Evolutionary conservation across 2,113 vertebrate species (phyloP), one percentile per base, ranked within the genome.

Genomic region (Prunella fulvescens): DNA sequence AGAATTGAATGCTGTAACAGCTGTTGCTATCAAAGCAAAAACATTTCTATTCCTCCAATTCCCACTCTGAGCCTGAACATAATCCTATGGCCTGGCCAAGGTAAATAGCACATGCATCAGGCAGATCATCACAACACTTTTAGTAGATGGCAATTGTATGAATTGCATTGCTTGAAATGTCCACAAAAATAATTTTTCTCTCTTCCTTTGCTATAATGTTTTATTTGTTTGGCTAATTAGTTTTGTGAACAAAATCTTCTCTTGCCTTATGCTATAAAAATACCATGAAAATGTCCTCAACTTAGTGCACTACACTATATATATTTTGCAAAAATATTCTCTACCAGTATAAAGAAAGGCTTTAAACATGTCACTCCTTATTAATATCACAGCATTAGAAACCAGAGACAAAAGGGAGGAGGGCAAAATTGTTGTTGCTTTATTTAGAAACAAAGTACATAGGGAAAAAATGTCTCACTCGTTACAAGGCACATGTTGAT

Each of bases 371-470:
- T 98, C 98, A 98, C 60, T 95, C 78, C 93, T 96, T 86, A 92
- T 98, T 98, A 98, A 96, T 97, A 97, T 97, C 98, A 98, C 81
- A 81, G 62, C 66, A 33, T 95, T 91, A 93, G 89, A 91, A 96
- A 92, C 70, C 45, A 95, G 23, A 61, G 69, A 97, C 91, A 96
- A 96, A 96, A 95, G 86, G 56, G 67, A 95, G 93, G 96, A 92
- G 92, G 88, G 93, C 44, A 81, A 92, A 97, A 96, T 77, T 96
- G 51, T 90, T 97, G 97, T 96, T 97, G 62, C 97, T 97, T 97
- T 98, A 95, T 98, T 97, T 98, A 97, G 97, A 97, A 97, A 93
- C 88, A 69, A 74, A 97, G 81, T 93, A 90, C 74, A 66, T 10
- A 37, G 31, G 73, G 70, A 19, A 76, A 97, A 97, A 86, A 69